Evolutionary conservation across 1,140 invertebrate genomes (phyloP).

Genomic region (Nasonia longicornis): DNA sequence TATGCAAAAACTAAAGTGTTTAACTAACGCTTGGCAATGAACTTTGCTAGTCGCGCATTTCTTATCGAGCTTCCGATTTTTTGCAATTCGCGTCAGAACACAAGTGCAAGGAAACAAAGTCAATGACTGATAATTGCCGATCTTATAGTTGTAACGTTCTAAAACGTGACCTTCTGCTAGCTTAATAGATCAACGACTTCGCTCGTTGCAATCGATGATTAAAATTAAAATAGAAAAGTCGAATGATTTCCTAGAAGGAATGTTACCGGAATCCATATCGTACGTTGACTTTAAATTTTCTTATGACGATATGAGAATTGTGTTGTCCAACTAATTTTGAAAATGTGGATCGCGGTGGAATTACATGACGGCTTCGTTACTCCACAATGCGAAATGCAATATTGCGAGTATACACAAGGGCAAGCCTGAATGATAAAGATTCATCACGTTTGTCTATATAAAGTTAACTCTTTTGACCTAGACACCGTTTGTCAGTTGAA

Average conservation of each 20-base stretch:
- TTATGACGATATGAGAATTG: background rate
- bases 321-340: background rate
- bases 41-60: background rate
- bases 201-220: background rate
- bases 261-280: background rate
- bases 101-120: conserved; percentile 19
- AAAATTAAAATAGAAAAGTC: background rate
- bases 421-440: conserved; percentile 24
- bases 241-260: background rate
- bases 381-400: conserved; percentile 8
- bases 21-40: conserved; percentile 9
- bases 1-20: background rate
- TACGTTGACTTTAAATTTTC: background rate
- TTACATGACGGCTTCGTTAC: background rate
- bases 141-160: background rate
- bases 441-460: conserved; percentile 31
- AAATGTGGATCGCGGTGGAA: background rate
- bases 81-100: background rate
- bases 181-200: background rate
- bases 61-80: background rate
- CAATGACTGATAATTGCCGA: conserved; percentile 14
- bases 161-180: background rate
- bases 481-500: conserved; percentile 37
- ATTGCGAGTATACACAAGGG: conserved; percentile 2
- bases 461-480: conserved; percentile 33